Evolutionary conservation across 1,140 invertebrate genomes (phyloP).

Genomic region (Meteorus sp.): DNA sequence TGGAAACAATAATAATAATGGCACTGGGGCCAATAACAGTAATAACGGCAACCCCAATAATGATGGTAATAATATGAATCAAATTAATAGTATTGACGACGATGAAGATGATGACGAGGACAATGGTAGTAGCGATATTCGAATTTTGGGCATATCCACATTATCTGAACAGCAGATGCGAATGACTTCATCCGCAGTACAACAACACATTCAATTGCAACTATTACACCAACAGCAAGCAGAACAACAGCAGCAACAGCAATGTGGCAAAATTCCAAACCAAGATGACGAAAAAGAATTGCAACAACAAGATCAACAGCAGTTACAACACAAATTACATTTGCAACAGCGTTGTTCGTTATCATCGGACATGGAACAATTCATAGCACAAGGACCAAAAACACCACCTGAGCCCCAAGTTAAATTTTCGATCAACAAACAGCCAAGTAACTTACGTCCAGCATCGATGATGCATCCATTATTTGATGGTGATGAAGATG

Average conservation of each 20-base stretch:
- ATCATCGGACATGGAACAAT: slow-evolving; percentile 51
- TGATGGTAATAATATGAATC: neutral
- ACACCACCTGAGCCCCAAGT: slow-evolving; percentile 75
- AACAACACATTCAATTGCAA: too few species aligned
- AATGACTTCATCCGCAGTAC: neutral
- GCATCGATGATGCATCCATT: slow-evolving; percentile 68
- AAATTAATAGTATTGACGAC: neutral
- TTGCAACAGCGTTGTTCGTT: slow-evolving; percentile 15
- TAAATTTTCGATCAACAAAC: slow-evolving; percentile 68
- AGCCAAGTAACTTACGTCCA: slow-evolving; percentile 62
- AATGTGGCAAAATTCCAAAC: neutral
- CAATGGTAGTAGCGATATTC: neutral
- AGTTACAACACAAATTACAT: slow-evolving; percentile 25
- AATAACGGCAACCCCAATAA: neutral
- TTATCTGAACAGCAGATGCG: neutral
- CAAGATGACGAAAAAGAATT: slow-evolving; percentile 40
- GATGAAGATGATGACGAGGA: neutral
- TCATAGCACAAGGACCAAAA: slow-evolving; percentile 65
- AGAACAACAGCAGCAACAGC: slow-evolving; percentile 11
- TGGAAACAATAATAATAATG: slow-evolving; percentile 19
- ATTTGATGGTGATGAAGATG: slow-evolving; percentile 58
- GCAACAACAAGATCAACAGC: slow-evolving; percentile 39
- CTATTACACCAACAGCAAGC: slow-evolving; percentile 29
- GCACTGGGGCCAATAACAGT: neutral
- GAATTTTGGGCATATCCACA: too few species aligned